Evolutionary conservation across 2,888 invertebrate genomes (phyloP).

Genomic region (Buathra laborator): DNA sequence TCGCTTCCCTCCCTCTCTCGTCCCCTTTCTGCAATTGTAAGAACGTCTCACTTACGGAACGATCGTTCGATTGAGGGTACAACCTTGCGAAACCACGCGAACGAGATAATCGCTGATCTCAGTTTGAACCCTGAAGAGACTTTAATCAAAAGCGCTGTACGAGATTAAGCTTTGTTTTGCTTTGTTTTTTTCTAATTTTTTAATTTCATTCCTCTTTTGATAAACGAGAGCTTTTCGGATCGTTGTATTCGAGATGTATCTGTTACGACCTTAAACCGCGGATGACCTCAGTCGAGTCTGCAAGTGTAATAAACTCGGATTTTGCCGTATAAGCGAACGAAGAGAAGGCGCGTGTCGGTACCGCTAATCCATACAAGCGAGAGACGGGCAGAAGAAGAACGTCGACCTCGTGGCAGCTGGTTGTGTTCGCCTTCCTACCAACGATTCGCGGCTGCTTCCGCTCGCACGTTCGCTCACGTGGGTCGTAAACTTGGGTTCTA

Average conservation of each 20-base stretch:
- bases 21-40: background rate
- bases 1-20: background rate
- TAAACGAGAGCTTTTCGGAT: background rate
- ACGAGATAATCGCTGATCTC: background rate
- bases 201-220: background rate
- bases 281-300: background rate
- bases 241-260: background rate
- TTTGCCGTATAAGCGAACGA: background rate
- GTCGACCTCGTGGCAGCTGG: conserved; percentile 65
- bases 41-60: conserved; percentile 10
- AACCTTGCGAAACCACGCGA: background rate
- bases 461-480: conserved; percentile 56
- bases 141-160: background rate
- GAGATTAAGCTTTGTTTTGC: background rate
- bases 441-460: conserved; percentile 35
- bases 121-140: background rate
- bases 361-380: conserved; percentile 32
- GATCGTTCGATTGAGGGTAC: background rate
- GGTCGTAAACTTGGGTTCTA: conserved; percentile 26
- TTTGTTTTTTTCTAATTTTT: background rate
- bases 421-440: conserved; percentile 21
- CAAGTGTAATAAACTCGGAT: background rate
- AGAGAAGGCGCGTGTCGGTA: conserved; percentile 21
- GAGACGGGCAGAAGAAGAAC: conserved; percentile 47
- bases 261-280: background rate